A percentile compares a stretch with the other conserved stretches of the same genome.
These are phyloP conservation scores for Champsocephalus esox DNA, from an alignment of 2,797 vertebrate genomes.

Conservation along the genomic window DNA sequence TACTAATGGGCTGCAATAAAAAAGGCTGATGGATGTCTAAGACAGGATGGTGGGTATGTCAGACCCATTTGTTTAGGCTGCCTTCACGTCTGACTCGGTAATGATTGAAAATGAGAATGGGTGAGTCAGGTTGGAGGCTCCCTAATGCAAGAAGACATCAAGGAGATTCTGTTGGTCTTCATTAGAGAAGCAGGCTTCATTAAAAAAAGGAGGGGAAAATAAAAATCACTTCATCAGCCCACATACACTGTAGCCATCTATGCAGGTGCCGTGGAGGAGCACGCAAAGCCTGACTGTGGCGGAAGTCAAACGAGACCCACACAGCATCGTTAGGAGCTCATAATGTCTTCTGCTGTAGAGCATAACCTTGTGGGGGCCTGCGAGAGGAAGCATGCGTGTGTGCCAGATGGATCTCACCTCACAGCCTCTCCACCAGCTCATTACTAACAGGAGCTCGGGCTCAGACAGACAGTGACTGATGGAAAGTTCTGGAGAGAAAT, in stretches of 20 bases:
- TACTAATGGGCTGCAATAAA: conserved; percentile 53
- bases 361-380: conserved; percentile 82
- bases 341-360: conserved; percentile 77
- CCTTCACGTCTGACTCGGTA: conserved; percentile 49
- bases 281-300: conserved; percentile 60
- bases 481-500: conserved; percentile 63
- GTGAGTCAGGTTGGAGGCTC: conserved; percentile 54
- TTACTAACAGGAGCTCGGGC: conserved; percentile 81
- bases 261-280: conserved; percentile 58
- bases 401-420: conserved; percentile 83
- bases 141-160: conserved; percentile 79
- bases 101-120: conserved; percentile 55
- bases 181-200: conserved; percentile 75
- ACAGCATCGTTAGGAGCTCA: conserved; percentile 83
- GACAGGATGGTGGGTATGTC: conserved; percentile 37
- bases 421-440: conserved; percentile 78
- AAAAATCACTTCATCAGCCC: conserved; percentile 62
- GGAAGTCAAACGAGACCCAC: conserved; percentile 83
- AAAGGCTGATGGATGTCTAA: conserved; percentile 53
- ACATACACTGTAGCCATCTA: conserved; percentile 40
- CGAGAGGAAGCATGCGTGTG: conserved; percentile 56
- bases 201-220: conserved; percentile 26
- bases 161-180: conserved; percentile 78
- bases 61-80: conserved; percentile 61
- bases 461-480: conserved; percentile 68